These are phyloP conservation scores for Tympanoctomys barrerae DNA, from an alignment of 2,797 vertebrate genomes.

Conservation along the genomic window DNA sequence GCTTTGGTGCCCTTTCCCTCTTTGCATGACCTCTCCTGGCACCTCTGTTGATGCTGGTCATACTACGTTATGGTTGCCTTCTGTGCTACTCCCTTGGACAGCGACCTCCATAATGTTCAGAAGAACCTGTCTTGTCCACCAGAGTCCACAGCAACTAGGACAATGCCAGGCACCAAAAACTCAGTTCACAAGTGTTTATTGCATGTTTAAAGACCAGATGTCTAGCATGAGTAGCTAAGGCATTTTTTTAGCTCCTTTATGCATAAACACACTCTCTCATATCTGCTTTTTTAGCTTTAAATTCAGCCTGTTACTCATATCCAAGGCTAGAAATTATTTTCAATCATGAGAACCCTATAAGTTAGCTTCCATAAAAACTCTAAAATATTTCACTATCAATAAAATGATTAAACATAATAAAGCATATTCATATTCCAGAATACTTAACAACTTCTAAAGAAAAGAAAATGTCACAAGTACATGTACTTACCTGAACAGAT, in stretches of 20 bases:
- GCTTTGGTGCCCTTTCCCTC: not conserved
- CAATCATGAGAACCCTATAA: constrained; percentile 29
- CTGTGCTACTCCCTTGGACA: not conserved
- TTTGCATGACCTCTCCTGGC: not conserved
- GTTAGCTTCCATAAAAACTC: constrained; percentile 29
- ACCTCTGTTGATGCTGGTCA: not conserved
- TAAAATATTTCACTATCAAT: not conserved
- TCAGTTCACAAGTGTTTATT: not conserved
- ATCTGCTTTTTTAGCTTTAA: constrained; percentile 6
- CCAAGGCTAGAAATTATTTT: constrained; percentile 60
- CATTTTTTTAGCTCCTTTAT: not conserved
- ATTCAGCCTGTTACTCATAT: constrained; percentile 20
- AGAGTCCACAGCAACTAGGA: not conserved
- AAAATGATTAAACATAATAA: constrained; percentile 23
- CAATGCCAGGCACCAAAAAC: not conserved
- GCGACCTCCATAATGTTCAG: not conserved
- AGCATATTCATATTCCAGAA: constrained; percentile 1
- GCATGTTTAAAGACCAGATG: not conserved
- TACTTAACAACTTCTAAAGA: constrained; percentile 23
- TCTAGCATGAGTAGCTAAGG: not conserved
- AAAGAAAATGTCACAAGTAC: not conserved
- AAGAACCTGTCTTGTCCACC: not conserved
- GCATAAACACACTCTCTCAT: not conserved
- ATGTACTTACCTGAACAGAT: not conserved
- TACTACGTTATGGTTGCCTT: not conserved